Percentiles rank a stretch among this genome's conserved stretches.
phyloP scores from a whole-genome alignment of 2,888 invertebrate species.

The Leucania comma region DNA sequence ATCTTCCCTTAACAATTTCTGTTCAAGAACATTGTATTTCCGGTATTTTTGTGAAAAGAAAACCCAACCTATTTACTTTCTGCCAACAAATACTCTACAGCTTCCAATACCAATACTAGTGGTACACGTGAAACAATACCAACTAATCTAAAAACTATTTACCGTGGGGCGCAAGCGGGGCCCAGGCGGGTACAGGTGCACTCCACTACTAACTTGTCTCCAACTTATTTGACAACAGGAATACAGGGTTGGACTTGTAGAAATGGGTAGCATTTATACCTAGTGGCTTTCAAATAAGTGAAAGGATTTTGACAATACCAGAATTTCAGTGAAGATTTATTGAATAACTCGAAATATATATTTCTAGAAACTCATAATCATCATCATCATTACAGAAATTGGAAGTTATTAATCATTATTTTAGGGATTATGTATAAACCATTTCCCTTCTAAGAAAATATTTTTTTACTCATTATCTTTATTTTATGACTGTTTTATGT shows the following conservation, averaged over 20 bases:
- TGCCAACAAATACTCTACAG: slow-evolving; percentile 33
- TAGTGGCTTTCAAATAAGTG: neutral
- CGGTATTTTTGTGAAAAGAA: neutral
- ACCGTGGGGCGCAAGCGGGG: slow-evolving; percentile 27
- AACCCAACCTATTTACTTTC: neutral
- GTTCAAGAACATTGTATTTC: neutral
- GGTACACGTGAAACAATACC: slow-evolving; percentile 44
- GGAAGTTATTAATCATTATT: neutral
- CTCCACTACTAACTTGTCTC: slow-evolving; percentile 55
- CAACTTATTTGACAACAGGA: slow-evolving; percentile 62
- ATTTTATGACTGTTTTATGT: slow-evolving; percentile 9
- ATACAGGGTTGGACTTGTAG: slow-evolving; percentile 47
- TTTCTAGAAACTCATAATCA: too few species aligned
- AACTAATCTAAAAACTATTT: slow-evolving; percentile 68
- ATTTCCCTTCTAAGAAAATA: neutral
- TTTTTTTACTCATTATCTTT: neutral
- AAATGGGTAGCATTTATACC: slow-evolving; percentile 2
- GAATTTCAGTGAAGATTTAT: neutral
- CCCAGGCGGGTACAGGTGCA: slow-evolving; percentile 52
- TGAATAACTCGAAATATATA: neutral
- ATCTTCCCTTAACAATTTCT: neutral
- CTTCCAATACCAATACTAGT: slow-evolving; percentile 49
- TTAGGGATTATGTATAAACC: neutral
- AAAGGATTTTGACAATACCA: neutral
- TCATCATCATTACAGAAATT: too few species aligned